phyloP scores from a whole-genome alignment of 2,888 invertebrate genomes.

The Platerodrilus igneus region DNA sequence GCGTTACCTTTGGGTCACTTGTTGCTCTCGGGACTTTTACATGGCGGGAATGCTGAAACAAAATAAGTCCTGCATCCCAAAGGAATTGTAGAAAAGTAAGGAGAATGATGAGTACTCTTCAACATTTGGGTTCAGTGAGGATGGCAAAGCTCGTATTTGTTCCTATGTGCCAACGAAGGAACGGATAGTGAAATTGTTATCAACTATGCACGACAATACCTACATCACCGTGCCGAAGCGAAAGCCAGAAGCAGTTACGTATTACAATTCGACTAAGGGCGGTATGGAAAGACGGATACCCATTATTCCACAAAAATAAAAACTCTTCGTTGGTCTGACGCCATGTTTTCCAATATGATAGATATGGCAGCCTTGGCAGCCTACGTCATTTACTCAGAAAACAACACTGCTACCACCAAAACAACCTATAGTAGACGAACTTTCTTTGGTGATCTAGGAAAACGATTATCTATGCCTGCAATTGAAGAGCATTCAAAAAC shows the following conservation, averaged over 20 bases:
- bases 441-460: background rate
- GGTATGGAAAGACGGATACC: too few species aligned
- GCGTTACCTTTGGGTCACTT: slow-evolving; percentile 25
- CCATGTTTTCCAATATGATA: slow-evolving; percentile 2
- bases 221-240: too few species aligned
- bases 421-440: slow-evolving; percentile 1
- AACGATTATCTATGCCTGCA: background rate
- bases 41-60: slow-evolving; percentile 16
- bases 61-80: slow-evolving; percentile 13
- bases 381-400: too few species aligned
- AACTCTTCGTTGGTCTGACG: background rate
- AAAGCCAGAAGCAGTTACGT: too few species aligned
- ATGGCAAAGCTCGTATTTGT: slow-evolving; percentile 1
- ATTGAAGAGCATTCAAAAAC: background rate
- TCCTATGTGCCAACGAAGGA: slow-evolving; percentile 9
- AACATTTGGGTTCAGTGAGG: slow-evolving; percentile 23
- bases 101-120: slow-evolving; percentile 10
- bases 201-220: too few species aligned
- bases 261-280: too few species aligned
- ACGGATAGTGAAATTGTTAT: background rate
- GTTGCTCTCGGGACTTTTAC: slow-evolving; percentile 23
- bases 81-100: slow-evolving; percentile 21
- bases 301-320: too few species aligned
- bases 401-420: background rate
- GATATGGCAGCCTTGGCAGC: background rate